A percentile compares a stretch with the other conserved stretches of the same genome.
phyloP scores from a whole-genome alignment of 2,888 invertebrate genomes.

The Therioaphis trifolii region DNA sequence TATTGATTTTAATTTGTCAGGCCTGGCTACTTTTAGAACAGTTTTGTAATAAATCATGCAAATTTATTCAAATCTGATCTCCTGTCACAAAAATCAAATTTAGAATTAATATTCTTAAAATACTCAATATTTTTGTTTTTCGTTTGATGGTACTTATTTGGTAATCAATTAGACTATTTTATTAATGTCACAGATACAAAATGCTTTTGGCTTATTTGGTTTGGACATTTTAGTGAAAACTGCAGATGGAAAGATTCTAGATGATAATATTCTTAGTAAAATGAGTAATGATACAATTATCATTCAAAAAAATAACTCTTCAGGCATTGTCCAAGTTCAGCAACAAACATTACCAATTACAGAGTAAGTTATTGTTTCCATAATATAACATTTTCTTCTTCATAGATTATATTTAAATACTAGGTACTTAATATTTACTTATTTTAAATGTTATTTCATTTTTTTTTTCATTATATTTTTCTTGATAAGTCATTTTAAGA shows the following conservation, averaged over 20 bases:
- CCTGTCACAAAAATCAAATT: no score
- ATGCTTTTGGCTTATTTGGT: slow-evolving; percentile 48
- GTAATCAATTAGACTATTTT: neutral
- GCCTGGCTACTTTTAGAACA: no score
- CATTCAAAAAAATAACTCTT: slow-evolving; percentile 35
- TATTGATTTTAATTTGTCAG: no score
- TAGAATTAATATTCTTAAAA: no score
- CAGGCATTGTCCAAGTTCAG: neutral
- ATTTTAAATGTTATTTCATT: neutral
- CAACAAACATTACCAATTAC: slow-evolving; percentile 19
- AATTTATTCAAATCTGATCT: no score
- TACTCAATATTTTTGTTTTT: no score
- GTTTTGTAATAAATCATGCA: no score
- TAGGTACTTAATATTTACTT: no score
- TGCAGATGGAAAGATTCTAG: slow-evolving; percentile 33
- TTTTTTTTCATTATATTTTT: neutral
- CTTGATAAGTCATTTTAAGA: neutral
- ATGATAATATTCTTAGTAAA: slow-evolving; percentile 31
- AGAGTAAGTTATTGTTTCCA: slow-evolving; percentile 11
- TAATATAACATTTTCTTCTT: neutral
- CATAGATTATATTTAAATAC: neutral
- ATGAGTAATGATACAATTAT: slow-evolving; percentile 33
- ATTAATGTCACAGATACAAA: slow-evolving; percentile 33
- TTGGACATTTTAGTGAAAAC: slow-evolving; percentile 36
- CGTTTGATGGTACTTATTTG: neutral